phyloP scores from a whole-genome alignment of 2,888 invertebrate species.

The Myathropa florea region DNA sequence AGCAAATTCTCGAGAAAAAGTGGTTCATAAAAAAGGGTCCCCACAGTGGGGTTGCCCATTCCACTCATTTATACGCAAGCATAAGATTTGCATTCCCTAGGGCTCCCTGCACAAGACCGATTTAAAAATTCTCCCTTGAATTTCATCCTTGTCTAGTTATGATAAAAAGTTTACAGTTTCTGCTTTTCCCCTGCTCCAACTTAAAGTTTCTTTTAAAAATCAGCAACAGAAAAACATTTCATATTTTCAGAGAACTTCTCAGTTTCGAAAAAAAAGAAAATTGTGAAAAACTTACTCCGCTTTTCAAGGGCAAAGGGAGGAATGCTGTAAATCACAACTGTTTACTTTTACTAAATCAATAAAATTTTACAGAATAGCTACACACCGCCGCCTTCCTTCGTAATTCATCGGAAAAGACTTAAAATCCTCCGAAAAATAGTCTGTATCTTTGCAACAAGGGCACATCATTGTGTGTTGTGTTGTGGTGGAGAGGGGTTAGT shows the following conservation, averaged over 20 bases:
- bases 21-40: background rate
- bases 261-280: background rate
- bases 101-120: background rate
- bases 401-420: too few species aligned
- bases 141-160: background rate
- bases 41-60: background rate
- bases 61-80: background rate
- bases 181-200: background rate
- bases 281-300: background rate
- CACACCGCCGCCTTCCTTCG: too few species aligned
- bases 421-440: too few species aligned
- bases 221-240: background rate
- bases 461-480: too few species aligned
- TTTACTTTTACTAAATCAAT: background rate
- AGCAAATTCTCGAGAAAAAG: background rate
- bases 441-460: too few species aligned
- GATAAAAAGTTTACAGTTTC: background rate
- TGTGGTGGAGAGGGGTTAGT: too few species aligned
- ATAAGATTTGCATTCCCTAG: background rate
- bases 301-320: background rate
- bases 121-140: background rate
- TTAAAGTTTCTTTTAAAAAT: background rate
- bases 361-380: too few species aligned
- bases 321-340: background rate
- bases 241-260: background rate